Evolutionary conservation across 2,797 vertebrate genomes (phyloP).

Genomic region (Myoxocephalus aenaeus): DNA sequence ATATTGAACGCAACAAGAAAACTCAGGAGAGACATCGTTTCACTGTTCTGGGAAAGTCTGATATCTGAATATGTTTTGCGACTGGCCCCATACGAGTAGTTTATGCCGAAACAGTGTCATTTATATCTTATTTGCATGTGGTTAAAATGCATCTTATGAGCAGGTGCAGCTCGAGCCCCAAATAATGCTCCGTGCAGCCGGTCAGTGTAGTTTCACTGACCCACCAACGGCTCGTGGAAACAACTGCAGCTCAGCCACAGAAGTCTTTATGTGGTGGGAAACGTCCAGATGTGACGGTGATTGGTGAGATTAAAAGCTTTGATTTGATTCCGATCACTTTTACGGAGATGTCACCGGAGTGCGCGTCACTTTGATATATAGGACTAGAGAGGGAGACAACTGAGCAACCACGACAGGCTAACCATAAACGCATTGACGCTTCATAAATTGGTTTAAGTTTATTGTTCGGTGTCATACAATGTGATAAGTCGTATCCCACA

Average conservation of each 20-base stretch:
- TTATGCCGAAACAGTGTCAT: not conserved
- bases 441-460: slow-evolving; percentile 84
- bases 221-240: slow-evolving; percentile 21
- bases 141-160: not conserved
- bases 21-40: not conserved
- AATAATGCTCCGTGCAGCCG: not conserved
- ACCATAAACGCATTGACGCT: slow-evolving; percentile 82
- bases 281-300: slow-evolving; percentile 79
- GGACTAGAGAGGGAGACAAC: slow-evolving; percentile 62
- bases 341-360: slow-evolving; percentile 74
- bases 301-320: slow-evolving; percentile 81
- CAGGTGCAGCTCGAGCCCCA: not conserved
- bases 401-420: slow-evolving; percentile 63
- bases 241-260: slow-evolving; percentile 41
- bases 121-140: too few species aligned
- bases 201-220: not conserved
- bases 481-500: slow-evolving; percentile 81
- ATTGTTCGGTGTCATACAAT: slow-evolving; percentile 81
- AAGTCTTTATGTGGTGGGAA: slow-evolving; percentile 72
- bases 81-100: not conserved
- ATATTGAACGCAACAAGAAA: not conserved
- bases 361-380: slow-evolving; percentile 76
- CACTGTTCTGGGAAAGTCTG: not conserved
- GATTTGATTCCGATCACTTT: slow-evolving; percentile 82
- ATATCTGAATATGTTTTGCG: not conserved